A percentile compares a stretch with the other conserved stretches of the same genome.
phyloP scores from a whole-genome alignment of 2,113 vertebrate genomes.

The Pantherophis guttatus region DNA sequence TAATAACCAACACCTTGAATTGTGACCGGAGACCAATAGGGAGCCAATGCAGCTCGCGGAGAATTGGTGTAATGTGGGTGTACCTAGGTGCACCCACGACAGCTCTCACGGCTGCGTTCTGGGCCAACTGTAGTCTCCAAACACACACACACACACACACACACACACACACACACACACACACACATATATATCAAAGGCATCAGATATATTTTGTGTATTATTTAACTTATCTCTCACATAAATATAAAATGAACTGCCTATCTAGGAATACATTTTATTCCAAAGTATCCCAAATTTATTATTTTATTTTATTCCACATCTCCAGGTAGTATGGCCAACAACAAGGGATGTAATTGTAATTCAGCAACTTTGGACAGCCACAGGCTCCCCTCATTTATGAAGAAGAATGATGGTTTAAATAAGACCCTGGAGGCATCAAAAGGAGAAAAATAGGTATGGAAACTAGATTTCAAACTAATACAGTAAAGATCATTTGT shows the following conservation, averaged over 20 bases:
- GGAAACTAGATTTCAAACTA: not conserved
- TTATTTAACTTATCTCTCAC: not conserved
- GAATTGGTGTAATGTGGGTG: too few species aligned
- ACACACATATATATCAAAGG: not conserved
- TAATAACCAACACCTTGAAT: too few species aligned
- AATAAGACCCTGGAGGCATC: not conserved
- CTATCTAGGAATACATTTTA: not conserved
- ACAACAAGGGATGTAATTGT: not conserved
- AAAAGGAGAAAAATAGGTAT: not conserved
- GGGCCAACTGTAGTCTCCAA: too few species aligned
- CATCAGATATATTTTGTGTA: not conserved
- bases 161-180: too few species aligned
- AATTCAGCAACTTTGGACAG: not conserved
- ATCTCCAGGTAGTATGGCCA: not conserved
- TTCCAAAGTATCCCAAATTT: not conserved
- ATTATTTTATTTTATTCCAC: not conserved
- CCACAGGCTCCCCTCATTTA: not conserved
- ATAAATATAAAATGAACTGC: not conserved
- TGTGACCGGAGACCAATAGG: too few species aligned
- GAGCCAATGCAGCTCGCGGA: too few species aligned
- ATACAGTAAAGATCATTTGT: not conserved
- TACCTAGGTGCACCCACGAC: too few species aligned
- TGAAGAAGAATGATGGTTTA: not conserved
- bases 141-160: too few species aligned
- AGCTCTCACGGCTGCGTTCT: too few species aligned